Evolutionary conservation across 2,797 vertebrate species (phyloP).

Genomic region (Notolepis coatsorum): DNA sequence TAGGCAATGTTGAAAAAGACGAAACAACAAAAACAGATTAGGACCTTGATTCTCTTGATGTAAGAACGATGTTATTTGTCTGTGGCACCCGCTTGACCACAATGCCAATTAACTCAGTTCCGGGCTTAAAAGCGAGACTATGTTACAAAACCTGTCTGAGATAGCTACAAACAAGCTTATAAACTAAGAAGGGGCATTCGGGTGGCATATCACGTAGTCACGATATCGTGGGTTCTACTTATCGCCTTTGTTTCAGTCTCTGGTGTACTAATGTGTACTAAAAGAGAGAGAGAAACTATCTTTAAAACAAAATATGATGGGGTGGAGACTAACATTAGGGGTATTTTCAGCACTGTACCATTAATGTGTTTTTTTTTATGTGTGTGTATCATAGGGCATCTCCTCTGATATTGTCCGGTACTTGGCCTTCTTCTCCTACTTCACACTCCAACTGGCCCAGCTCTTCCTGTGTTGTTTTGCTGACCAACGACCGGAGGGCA

Average conservation of each 20-base stretch:
- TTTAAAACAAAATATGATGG: too few species aligned
- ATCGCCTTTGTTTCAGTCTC: too few species aligned
- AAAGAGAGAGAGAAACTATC: too few species aligned
- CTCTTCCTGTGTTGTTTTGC: constrained; percentile 90
- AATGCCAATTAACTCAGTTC: constrained; percentile 34
- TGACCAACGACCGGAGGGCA: constrained; percentile 86
- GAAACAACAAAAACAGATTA: constrained; percentile 27
- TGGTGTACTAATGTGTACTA: too few species aligned
- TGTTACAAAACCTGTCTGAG: constrained; percentile 23
- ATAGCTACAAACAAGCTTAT: constrained; percentile 14
- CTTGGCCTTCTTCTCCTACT: constrained; percentile 85
- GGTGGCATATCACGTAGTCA: too few species aligned
- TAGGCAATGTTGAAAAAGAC: constrained; percentile 27
- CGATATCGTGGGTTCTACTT: too few species aligned
- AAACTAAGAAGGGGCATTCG: constrained; percentile 2
- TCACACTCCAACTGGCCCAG: constrained; percentile 85
- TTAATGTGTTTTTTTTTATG: constrained; percentile 22
- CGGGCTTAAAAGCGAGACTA: constrained; percentile 25
- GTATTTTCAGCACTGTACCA: neutral
- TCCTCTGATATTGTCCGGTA: constrained; percentile 82
- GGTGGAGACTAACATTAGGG: too few species aligned
- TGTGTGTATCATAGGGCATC: constrained; percentile 84
- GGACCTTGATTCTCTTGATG: constrained; percentile 23
- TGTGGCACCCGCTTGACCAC: constrained; percentile 17
- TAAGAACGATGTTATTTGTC: constrained; percentile 30